These are phyloP conservation scores for Thera obeliscata DNA, from an alignment of 2,888 invertebrate genomes.

Conservation along the genomic window DNA sequence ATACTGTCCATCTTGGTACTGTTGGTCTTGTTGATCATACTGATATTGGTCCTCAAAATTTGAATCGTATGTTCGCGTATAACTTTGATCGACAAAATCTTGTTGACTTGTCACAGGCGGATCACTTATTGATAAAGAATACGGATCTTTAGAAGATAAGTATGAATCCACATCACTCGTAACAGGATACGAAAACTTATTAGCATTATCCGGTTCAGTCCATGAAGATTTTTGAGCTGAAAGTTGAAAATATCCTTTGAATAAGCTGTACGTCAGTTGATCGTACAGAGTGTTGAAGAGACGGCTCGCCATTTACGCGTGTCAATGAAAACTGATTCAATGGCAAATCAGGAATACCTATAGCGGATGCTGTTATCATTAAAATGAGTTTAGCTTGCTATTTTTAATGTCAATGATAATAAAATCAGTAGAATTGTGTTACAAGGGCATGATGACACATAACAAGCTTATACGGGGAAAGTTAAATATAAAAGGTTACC, in stretches of 20 bases:
- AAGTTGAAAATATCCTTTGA: conserved; percentile 65
- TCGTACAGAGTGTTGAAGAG: conserved; percentile 59
- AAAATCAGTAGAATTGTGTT: conserved; percentile 26
- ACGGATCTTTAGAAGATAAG: conserved; percentile 65
- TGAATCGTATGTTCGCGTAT: conserved; percentile 58
- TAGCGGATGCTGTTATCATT: conserved; percentile 70
- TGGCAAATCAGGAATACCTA: conserved; percentile 42
- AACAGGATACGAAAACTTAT: conserved; percentile 70
- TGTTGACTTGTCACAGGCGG: conserved; percentile 64
- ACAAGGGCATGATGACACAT: conserved; percentile 20
- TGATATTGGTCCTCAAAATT: conserved; percentile 51
- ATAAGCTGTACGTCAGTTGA: conserved; percentile 54
- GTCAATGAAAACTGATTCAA: conserved; percentile 51
- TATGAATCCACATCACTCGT: conserved; percentile 67
- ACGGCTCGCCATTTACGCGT: conserved; percentile 58
- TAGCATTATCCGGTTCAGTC: conserved; percentile 69
- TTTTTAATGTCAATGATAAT: conserved; percentile 35
- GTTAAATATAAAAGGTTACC: conserved; percentile 50
- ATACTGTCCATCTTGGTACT: conserved; percentile 51
- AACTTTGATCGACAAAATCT: conserved; percentile 62
- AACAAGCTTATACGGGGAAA: conserved; percentile 1
- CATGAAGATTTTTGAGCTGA: conserved; percentile 79
- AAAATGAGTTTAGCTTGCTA: conserved; percentile 35
- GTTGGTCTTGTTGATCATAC: conserved; percentile 51
- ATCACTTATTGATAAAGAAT: conserved; percentile 66